A percentile compares a stretch with the other conserved stretches of the same genome.
Evolutionary conservation across 2,797 vertebrate genomes (phyloP).

Genomic region (Rachycentron canadum): DNA sequence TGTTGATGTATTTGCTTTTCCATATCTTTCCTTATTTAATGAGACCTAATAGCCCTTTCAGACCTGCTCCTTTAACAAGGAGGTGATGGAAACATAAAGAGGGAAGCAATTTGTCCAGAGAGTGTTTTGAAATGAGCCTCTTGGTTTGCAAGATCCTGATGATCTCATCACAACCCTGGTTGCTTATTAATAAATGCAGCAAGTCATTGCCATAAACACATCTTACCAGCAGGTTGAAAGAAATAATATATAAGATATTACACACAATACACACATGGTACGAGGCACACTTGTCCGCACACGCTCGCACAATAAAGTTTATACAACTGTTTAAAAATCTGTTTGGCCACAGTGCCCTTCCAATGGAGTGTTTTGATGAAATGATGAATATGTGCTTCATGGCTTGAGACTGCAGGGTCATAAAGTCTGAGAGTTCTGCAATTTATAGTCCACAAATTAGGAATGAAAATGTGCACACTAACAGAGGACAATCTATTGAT

Average conservation of each 20-base stretch:
- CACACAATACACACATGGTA: neutral
- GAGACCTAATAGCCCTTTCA: slow-evolving; percentile 56
- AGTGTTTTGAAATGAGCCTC: slow-evolving; percentile 49
- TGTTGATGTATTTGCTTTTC: slow-evolving; percentile 4
- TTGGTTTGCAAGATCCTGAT: slow-evolving; percentile 42
- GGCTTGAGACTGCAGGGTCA: slow-evolving; percentile 10
- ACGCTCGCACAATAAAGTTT: neutral
- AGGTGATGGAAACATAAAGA: slow-evolving; percentile 56
- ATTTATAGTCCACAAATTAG: slow-evolving; percentile 25
- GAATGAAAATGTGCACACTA: slow-evolving; percentile 8
- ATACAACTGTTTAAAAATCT: neutral
- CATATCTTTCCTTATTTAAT: slow-evolving; percentile 53
- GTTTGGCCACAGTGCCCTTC: slow-evolving; percentile 1
- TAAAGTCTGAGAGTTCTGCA: slow-evolving; percentile 19
- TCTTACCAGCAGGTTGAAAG: slow-evolving; percentile 17
- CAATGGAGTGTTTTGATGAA: slow-evolving; percentile 7
- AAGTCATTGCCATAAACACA: slow-evolving; percentile 23
- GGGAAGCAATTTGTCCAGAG: slow-evolving; percentile 52
- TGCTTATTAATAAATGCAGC: slow-evolving; percentile 51
- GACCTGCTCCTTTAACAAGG: slow-evolving; percentile 57
- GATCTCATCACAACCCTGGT: slow-evolving; percentile 42
- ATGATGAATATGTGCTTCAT: slow-evolving; percentile 30
- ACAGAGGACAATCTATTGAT: slow-evolving; percentile 18
- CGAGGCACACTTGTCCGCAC: neutral
- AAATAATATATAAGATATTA: slow-evolving; percentile 29